These are phyloP conservation scores for Panzeria rudis DNA, from an alignment of 2,888 invertebrate species.

Conservation along the genomic window DNA sequence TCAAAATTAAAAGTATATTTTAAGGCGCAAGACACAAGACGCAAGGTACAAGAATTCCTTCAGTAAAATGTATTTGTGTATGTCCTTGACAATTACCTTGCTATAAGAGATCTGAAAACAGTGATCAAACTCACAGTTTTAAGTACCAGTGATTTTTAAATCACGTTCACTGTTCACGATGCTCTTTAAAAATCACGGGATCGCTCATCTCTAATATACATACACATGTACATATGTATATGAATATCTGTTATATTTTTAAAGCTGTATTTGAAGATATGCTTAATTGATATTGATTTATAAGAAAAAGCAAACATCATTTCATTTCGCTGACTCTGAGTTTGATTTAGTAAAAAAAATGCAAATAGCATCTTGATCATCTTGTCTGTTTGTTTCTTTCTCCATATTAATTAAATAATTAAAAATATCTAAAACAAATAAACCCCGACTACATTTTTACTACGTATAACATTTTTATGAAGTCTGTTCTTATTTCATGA, in stretches of 20 bases:
- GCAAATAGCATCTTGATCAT: neutral
- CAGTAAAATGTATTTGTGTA: too few relatives aligned
- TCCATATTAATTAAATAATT: neutral
- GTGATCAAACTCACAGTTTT: too few relatives aligned
- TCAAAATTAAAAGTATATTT: too few relatives aligned
- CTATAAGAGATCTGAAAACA: too few relatives aligned
- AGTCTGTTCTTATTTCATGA: constrained; percentile 29
- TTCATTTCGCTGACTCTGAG: neutral
- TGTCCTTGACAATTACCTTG: too few relatives aligned
- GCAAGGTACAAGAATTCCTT: too few relatives aligned
- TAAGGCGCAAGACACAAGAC: too few relatives aligned
- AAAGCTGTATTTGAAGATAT: neutral
- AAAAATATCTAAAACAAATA: neutral
- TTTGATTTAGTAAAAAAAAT: neutral
- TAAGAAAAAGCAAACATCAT: neutral
- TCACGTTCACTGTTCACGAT: too few relatives aligned
- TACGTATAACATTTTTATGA: constrained; percentile 1
- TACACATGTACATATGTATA: too few relatives aligned
- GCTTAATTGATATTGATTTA: neutral
- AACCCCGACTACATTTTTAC: neutral
- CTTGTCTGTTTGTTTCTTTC: neutral
- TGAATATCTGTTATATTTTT: neutral
- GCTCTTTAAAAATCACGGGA: too few relatives aligned
- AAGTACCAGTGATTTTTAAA: too few relatives aligned
- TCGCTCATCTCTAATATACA: too few relatives aligned